These are phyloP conservation scores for Syrmaticus mikado DNA, from an alignment of 2,113 vertebrate species.

Conservation along the genomic window DNA sequence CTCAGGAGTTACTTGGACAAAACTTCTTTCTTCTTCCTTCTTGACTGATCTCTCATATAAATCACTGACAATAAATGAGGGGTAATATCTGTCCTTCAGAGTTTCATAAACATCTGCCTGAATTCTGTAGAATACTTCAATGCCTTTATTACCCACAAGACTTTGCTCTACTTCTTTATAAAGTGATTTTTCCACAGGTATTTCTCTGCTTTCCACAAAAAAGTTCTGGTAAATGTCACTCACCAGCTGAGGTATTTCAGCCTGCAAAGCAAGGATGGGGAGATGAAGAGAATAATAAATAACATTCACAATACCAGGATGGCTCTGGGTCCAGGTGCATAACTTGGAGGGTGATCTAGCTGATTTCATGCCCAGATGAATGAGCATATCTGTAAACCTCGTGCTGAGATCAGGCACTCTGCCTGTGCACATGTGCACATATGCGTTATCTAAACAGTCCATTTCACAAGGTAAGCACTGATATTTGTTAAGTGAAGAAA, in stretches of 20 bases:
- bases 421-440: not conserved
- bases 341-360: not conserved
- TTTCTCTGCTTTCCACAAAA: constrained; percentile 95
- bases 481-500: not conserved
- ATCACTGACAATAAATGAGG: constrained; percentile 95
- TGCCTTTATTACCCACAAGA: constrained; percentile 96
- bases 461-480: not conserved
- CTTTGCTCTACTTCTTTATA: constrained; percentile 98
- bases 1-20: constrained; percentile 80
- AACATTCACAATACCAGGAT: not conserved
- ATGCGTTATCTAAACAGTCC: no score
- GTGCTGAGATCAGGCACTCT: not conserved
- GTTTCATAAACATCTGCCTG: constrained; percentile 90
- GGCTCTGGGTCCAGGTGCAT: not conserved
- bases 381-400: not conserved
- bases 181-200: constrained; percentile 93
- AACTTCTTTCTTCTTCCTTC: constrained; percentile 85
- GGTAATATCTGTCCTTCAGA: constrained; percentile 95
- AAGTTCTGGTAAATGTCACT: constrained; percentile 99
- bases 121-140: constrained; percentile 91
- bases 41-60: constrained; percentile 89
- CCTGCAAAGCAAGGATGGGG: constrained; percentile 75
- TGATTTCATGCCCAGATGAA: not conserved
- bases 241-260: constrained; percentile 95
- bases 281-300: not conserved